Base-by-base conservation (phyloP, 2,888 invertebrate species). In the Drosophila multiciliata region DNA sequence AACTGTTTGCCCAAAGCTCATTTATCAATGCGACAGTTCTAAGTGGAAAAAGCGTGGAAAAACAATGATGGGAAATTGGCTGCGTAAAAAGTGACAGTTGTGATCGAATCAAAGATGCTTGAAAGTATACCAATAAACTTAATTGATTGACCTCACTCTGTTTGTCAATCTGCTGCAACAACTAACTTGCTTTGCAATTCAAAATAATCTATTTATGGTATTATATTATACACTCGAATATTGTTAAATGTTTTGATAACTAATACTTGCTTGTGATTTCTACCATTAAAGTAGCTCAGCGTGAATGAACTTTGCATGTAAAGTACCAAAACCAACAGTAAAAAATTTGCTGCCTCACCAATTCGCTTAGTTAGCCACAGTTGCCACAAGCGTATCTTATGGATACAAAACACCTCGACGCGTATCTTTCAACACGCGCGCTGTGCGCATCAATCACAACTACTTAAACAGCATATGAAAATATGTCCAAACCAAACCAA, bases 381-480 rank as follows among this genome's bases (percentile, higher is more conserved):
- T 48, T 63, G 60, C 48, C 65, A 63, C 49, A 57, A 59, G 65
- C 59, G 80, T 80, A 82, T 87, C 82, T 85, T 52, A 61, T 70
- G 73, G 85, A 82, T 85, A 85, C 87, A 87, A 87, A 85, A 84
- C 80, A 65, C 38, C 70, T 69, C 68, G 60, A 67, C 78, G 73
- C 65, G 80, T 66, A 85, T 85, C 87, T 85, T 87, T 85, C 83
- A 87, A 83, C 85, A 87, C 78, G 78, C 77, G 71, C 72, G 66
- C 69, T 71, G 71, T 57, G 78, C 71, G 74, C 88, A 88, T 86
- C 86, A 88, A 87, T 88, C 86, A 89, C 81, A 75, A 73, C 81
- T 80, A 87, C 85, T 85, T 85, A 85, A 78, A 75, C 57, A 68
- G 87, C 78, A 88, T 82, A 87, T 80, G 84, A 84, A 87, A 87